Conservation (phyloP, 2,888 invertebrate species). For the Caenorhabditis doughertyi region DNA sequence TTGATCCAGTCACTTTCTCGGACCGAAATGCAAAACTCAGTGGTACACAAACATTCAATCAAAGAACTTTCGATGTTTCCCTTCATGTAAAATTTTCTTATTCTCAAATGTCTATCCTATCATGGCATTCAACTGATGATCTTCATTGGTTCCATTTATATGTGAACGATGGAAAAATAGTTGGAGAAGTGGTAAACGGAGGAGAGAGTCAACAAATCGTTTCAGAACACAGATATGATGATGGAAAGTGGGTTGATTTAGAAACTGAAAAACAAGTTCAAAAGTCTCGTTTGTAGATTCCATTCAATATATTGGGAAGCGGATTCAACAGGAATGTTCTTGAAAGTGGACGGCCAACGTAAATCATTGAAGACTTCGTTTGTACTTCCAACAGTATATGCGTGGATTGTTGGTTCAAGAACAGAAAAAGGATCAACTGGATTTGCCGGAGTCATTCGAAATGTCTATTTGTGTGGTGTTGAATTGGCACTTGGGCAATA, state of each 20-base stretch:
- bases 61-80: constrained; percentile 75
- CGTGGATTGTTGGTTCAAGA: constrained; percentile 75
- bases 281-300: constrained; percentile 42
- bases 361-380: constrained; percentile 46
- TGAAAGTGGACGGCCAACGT: constrained; percentile 66
- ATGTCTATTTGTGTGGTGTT: constrained; percentile 78
- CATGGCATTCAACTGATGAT: constrained; percentile 79
- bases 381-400: constrained; percentile 67
- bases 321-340: constrained; percentile 63
- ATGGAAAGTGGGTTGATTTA: constrained; percentile 75
- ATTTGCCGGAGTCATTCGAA: constrained; percentile 79
- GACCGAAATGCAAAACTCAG: constrained; percentile 79
- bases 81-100: constrained; percentile 79
- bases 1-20: constrained; percentile 79
- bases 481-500: constrained; percentile 72
- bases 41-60: constrained; percentile 73
- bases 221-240: constrained; percentile 74
- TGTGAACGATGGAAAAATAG: constrained; percentile 76
- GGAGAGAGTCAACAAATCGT: constrained; percentile 77
- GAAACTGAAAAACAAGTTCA: background rate
- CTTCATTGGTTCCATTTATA: constrained; percentile 82
- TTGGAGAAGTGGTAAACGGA: constrained; percentile 81
- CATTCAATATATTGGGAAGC: constrained; percentile 67
- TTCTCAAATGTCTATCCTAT: constrained; percentile 78
- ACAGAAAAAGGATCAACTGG: constrained; percentile 77